These are phyloP conservation scores for Alcedo atthis DNA, from an alignment of 2,797 vertebrate genomes.

Conservation along the genomic window DNA sequence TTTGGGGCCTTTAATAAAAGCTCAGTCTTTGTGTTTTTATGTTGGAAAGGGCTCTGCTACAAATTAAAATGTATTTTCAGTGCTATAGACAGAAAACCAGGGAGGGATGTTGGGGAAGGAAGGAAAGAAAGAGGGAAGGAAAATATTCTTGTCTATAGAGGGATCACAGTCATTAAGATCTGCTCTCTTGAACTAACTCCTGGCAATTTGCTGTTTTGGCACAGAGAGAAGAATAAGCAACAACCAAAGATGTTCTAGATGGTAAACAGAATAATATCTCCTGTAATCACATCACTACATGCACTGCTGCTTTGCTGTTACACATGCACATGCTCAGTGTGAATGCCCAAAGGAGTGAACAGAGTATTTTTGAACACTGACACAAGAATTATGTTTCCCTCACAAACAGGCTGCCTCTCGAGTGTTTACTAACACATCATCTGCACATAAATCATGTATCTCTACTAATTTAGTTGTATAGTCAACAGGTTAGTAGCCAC, in stretches of 20 bases:
- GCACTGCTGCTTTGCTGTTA: background rate
- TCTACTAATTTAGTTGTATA: conserved; percentile 26
- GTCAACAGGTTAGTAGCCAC: background rate
- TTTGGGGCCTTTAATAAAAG: background rate
- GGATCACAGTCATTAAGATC: background rate
- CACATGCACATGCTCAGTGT: background rate
- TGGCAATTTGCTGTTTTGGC: background rate
- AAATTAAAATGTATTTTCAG: background rate
- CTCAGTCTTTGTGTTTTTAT: background rate
- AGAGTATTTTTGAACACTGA: background rate
- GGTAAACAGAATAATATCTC: background rate
- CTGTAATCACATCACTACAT: background rate
- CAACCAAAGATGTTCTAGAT: background rate
- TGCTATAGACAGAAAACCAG: background rate
- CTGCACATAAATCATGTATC: background rate
- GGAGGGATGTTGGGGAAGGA: too few relatives aligned
- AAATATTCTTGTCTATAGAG: background rate
- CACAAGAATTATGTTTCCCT: background rate
- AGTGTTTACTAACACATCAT: background rate
- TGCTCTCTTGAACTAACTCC: background rate
- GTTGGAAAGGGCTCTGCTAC: background rate
- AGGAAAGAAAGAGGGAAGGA: background rate
- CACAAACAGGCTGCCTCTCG: background rate
- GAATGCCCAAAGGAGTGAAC: background rate
- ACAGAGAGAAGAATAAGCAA: background rate